Evolutionary conservation across 1,140 invertebrate species (phyloP), one percentile per base, ranked within the genome.

Genomic region (Tetraneura akinire): DNA sequence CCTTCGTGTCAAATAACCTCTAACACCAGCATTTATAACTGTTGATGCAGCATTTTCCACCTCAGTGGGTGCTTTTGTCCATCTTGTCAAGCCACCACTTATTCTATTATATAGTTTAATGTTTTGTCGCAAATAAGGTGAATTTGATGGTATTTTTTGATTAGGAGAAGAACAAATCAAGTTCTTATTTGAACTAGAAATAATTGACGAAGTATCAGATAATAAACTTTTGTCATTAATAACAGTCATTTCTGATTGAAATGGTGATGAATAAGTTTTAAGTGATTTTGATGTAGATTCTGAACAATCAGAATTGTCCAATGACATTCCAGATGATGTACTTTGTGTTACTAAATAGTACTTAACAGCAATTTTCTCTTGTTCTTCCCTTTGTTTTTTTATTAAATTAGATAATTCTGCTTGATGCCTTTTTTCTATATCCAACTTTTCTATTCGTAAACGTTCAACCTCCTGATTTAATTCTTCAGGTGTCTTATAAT

Each of bases 1-100:
- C 32, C 82, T 45, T 57, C 82, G 70, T 5, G 80, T 80, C 6
- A 82, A 21, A 76, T 74, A 82, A 37, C 82, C 82, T 42, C 81
- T 68, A 51, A 76, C 82, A 26, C 29, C 70, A 14, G 82, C 82
- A 3, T 80, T 80, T 29, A 82, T 80, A 64, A 62, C 47, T 37
- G 53, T 66, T 37, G 82, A 81, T 1, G 82, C 82, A 45, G 74
- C 23, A 16, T 78, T 78, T 78, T 78, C 74, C 5, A 78, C 55
- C n/a, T 78, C 74, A 78, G 74, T 78, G 23, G 74, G 74, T 16
- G 55, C 53, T 60, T 29, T 78, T 42, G 55, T 57, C 55, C 55
- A 78, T 62, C 11, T 78, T 47, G 18, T 45, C 8, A 13, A 23
- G 0, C 74, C 55, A 11, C 37, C 16, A 45, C 55, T 55, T 29